Evolutionary conservation across 2,888 invertebrate genomes (phyloP).

Genomic region (Harpalus rufipes): DNA sequence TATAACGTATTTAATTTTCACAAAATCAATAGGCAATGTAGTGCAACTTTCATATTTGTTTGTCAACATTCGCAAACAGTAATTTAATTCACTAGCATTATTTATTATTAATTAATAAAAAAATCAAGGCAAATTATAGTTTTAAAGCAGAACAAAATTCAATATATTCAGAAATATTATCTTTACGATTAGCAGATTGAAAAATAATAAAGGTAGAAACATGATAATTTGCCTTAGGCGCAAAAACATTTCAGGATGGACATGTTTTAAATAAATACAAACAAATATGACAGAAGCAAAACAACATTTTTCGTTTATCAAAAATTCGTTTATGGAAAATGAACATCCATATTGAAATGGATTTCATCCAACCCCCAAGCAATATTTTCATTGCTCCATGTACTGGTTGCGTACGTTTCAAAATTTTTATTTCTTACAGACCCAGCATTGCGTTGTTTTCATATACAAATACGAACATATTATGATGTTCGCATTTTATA

Average conservation of each 20-base stretch:
- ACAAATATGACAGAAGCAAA: slow-evolving; percentile 58
- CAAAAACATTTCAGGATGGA: slow-evolving; percentile 45
- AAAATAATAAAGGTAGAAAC: slow-evolving; percentile 46
- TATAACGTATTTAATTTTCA: slow-evolving; percentile 1
- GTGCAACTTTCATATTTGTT: background rate
- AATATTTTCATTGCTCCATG: slow-evolving; percentile 46
- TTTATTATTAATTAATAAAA: background rate
- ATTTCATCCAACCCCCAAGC: slow-evolving; percentile 44
- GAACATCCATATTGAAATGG: slow-evolving; percentile 51
- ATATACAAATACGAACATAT: background rate
- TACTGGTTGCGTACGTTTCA: slow-evolving; percentile 17
- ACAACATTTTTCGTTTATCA: slow-evolving; percentile 58
- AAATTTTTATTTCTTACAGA: slow-evolving; percentile 21
- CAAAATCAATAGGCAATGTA: slow-evolving; percentile 2
- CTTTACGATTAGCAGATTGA: slow-evolving; percentile 26
- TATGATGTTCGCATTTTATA: background rate
- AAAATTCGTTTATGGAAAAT: slow-evolving; percentile 56
- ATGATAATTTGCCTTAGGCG: slow-evolving; percentile 42
- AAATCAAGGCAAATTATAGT: background rate
- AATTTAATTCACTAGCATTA: background rate
- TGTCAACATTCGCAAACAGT: background rate
- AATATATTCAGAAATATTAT: slow-evolving; percentile 4
- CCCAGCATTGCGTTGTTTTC: background rate
- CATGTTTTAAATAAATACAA: slow-evolving; percentile 62
- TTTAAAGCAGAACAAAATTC: slow-evolving; percentile 5